Base-by-base conservation (phyloP, 2,113 vertebrate genomes). In the Catharus fuscescens region DNA sequence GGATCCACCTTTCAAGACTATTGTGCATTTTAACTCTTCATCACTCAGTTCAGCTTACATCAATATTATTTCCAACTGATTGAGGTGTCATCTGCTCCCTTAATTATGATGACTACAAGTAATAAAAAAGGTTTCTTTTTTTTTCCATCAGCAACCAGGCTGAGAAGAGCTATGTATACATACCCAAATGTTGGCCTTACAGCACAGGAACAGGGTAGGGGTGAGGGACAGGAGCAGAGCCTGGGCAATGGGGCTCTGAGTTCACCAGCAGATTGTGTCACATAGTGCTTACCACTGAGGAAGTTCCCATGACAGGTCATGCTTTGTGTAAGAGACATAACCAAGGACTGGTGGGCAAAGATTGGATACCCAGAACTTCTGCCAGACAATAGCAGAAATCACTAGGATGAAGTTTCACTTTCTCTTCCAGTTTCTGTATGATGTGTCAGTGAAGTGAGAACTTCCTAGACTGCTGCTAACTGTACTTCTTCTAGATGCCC, bases 281-380 rank as follows among this genome's bases (percentile, higher is more conserved):
- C 5, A 2, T 20, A 2, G 9, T 52, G 34, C 14, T 62, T 47
- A 28, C 21, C 15, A 2, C 40, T 13, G 26, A 29, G 9, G 59
- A 59, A 38, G 5, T 38, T 80, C 16, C 59, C 0, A 0, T 6
- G 29, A 13, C 12, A 32, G 7, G 9, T 1, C 0, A 9, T 28
- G 18, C 34, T 59, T 54, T 66, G 29, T 53, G n/a, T 86, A 48
- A 64, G 45, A 83, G 21, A 44, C 6, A 10, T 15, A 24, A 56
- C 5, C 31, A 47, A 42, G 12, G 17, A 45, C 10, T 36, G 11
- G 8, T 50, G 19, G 83, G 25, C 18, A 50, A 45, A 89, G 59
- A 69, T 2, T 34, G 45, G 34, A 13, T 42, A 48, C 7, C 8
- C 17, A 57, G 45, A 26, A 78, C 60, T 80, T 80, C 15, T 82